Evolutionary conservation across 2,888 invertebrate species (phyloP).

Genomic region (Pharmacophagus antenor): DNA sequence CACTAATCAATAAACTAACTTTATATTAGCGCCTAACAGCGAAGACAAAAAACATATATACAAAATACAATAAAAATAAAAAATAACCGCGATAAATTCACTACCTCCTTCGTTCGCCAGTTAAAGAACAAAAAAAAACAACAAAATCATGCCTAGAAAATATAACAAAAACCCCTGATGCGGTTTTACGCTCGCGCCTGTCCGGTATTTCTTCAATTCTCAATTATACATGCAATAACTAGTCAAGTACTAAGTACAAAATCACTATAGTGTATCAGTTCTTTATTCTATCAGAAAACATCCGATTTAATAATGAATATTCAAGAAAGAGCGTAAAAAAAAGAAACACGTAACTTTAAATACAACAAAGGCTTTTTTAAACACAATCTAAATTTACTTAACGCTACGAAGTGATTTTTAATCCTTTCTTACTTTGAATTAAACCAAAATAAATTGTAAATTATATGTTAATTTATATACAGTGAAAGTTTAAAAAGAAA

Average conservation of each 20-base stretch:
- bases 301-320: neutral
- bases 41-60: too few relatives aligned
- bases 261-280: neutral
- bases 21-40: too few relatives aligned
- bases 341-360: slow-evolving; percentile 6
- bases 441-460: too few relatives aligned
- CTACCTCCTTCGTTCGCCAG: too few relatives aligned
- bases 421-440: too few relatives aligned
- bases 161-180: neutral
- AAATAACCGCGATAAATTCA: too few relatives aligned
- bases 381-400: slow-evolving; percentile 33
- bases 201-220: neutral
- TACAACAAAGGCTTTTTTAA: slow-evolving; percentile 14
- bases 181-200: neutral
- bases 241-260: slow-evolving; percentile 1
- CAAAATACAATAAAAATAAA: too few relatives aligned
- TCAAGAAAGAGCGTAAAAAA: slow-evolving; percentile 11
- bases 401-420: slow-evolving; percentile 26
- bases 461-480: too few relatives aligned
- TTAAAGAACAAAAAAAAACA: neutral
- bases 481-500: too few relatives aligned
- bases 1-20: too few relatives aligned
- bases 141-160: too few relatives aligned
- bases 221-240: neutral
- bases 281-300: slow-evolving; percentile 3